Evolutionary conservation across 2,113 vertebrate genomes (phyloP).

Genomic region (Erythrolamprus reginae): DNA sequence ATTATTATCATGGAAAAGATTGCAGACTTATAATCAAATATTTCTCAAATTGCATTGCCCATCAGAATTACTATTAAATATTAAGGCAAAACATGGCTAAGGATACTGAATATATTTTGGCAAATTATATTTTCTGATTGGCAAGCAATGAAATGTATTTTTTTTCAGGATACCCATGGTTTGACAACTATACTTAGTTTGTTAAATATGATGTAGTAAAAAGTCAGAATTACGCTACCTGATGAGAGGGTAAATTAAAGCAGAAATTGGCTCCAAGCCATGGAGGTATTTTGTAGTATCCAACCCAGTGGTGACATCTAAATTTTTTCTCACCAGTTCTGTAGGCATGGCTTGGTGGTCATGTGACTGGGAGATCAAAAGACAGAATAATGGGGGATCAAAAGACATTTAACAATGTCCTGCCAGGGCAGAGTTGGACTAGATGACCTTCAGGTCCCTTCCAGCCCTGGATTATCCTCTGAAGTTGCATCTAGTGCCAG

Average conservation of each 20-base stretch:
- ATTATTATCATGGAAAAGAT: not conserved
- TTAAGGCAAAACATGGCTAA: not conserved
- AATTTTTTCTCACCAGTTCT: no score
- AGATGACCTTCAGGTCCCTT: no score
- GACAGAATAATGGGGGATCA: no score
- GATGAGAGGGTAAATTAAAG: not conserved
- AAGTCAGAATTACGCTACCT: not conserved
- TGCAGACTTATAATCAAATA: not conserved
- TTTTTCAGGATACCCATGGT: not conserved
- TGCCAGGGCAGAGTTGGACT: no score
- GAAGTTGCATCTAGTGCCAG: no score
- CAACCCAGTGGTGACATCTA: no score
- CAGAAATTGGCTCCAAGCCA: not conserved
- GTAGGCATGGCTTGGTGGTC: no score
- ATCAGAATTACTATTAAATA: not conserved
- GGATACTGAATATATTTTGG: not conserved
- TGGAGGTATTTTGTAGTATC: not conserved
- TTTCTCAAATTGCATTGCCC: not conserved
- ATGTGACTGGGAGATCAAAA: no score
- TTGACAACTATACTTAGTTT: not conserved
- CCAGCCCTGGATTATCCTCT: no score
- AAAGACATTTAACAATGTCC: no score
- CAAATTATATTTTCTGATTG: not conserved
- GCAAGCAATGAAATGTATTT: not conserved
- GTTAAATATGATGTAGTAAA: not conserved